Base-by-base conservation (phyloP, 1,140 invertebrate genomes). In the Chironomus striatipennis region DNA sequence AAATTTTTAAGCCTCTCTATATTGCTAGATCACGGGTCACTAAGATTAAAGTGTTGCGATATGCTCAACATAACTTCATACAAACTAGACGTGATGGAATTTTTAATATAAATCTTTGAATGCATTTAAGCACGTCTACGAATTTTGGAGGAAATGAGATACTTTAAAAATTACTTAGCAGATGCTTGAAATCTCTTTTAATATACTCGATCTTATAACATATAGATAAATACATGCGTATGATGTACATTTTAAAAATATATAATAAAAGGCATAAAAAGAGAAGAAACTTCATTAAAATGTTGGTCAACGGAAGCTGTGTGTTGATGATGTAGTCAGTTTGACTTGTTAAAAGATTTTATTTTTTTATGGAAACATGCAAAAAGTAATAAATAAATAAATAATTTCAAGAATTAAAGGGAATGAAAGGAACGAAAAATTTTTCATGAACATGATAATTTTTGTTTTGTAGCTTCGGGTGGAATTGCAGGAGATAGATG, bases 21-120 rank as follows among this genome's bases (percentile, higher is more conserved):
- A 67, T 7, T 47, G 43, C 15, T 10, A 15, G 8, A 10, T 47
- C 43, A 47, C 7, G 43, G 24, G 24, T 15, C 15, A 47, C 43
- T 7, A 34, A 17, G 64, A 67, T 67, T 20, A 67, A 67, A 67
- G n/a, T 20, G 64, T 18, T 67, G 64, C 64, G 64, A 67, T 67
- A 67, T 67, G 64, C 64, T 67, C 7, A 17, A 18, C 6, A 67
- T 15, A 34, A 5, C 24, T 34, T 2, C 24, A 34, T 34, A 17
- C 7, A 17, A 67, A 8, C 64, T 67, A 67, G 64, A 67, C 64
- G 64, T 67, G 64, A 67, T 67, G 64, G 64, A 67, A 67, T 67
- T 67, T 43, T 47, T 8, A 47, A 47, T 10, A 47, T 47, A 4
- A 10, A 47, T 47, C 15, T 47, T 47, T 9, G 43, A 47, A 15